A percentile compares a stretch with the other conserved stretches of the same genome.
These are phyloP conservation scores for Agonopterix arenella DNA, from an alignment of 2,888 invertebrate species.

Conservation along the genomic window DNA sequence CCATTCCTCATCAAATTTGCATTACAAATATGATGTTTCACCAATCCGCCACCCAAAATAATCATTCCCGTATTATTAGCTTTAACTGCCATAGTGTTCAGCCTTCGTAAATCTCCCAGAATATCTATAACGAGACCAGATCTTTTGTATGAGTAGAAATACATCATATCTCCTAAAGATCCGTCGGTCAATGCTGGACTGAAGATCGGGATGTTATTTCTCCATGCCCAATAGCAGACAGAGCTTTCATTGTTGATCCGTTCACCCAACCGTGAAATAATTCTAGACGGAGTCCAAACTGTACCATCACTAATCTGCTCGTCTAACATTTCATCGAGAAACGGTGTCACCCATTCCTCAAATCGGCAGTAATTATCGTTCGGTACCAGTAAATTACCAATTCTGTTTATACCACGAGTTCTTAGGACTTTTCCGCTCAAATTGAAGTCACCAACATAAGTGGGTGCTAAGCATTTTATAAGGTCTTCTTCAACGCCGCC, in stretches of 20 bases:
- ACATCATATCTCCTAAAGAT: slow-evolving; percentile 98
- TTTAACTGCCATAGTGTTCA: slow-evolving; percentile 96
- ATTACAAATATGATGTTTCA: slow-evolving; percentile 99
- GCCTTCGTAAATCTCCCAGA: slow-evolving; percentile 89
- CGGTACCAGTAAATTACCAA: slow-evolving; percentile 94
- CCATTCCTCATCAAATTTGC: slow-evolving; percentile 99
- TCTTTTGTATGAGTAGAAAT: slow-evolving; percentile 95
- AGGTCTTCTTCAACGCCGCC: slow-evolving; percentile 99
- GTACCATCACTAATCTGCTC: slow-evolving; percentile 87
- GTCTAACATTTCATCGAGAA: slow-evolving; percentile 91
- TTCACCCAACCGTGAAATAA: slow-evolving; percentile 85
- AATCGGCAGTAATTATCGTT: slow-evolving; percentile 99
- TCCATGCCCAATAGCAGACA: slow-evolving; percentile 97
- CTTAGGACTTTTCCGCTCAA: slow-evolving; percentile 88
- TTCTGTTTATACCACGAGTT: slow-evolving; percentile 91
- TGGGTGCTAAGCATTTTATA: slow-evolving; percentile 98
- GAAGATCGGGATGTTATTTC: slow-evolving; percentile 97
- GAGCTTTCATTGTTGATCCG: slow-evolving; percentile 94
- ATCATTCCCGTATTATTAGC: slow-evolving; percentile 97
- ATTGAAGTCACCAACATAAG: slow-evolving; percentile 94
- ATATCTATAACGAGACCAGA: slow-evolving; percentile 97
- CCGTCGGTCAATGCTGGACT: slow-evolving; percentile 99
- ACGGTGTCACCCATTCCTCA: slow-evolving; percentile 97
- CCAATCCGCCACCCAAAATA: slow-evolving; percentile 95
- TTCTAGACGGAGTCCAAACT: slow-evolving; percentile 89